phyloP scores from a whole-genome alignment of 2,888 invertebrate species.

The Meandrusa payeni region DNA sequence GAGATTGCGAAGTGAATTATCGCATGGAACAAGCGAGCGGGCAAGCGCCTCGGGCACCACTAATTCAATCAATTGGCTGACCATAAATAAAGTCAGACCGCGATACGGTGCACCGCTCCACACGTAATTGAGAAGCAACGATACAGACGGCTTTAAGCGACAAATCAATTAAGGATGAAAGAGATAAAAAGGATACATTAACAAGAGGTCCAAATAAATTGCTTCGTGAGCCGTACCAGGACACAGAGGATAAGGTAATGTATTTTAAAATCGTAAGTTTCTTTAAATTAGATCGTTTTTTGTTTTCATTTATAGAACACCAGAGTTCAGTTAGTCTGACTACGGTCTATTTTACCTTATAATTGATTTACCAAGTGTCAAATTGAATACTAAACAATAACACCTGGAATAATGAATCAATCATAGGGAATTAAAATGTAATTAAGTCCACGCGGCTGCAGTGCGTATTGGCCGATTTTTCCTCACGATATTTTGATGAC shows the following conservation, averaged over 20 bases:
- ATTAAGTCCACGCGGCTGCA: too few species aligned
- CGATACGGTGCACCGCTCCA: conserved; percentile 54
- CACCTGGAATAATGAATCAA: too few species aligned
- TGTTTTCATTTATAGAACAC: too few species aligned
- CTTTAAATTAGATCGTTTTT: neutral
- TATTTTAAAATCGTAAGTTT: conserved; percentile 6
- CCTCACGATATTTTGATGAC: too few species aligned
- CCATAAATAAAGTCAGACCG: conserved; percentile 73
- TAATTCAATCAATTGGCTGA: conserved; percentile 77
- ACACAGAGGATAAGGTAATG: conserved; percentile 2
- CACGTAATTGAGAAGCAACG: conserved; percentile 74
- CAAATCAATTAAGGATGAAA: conserved; percentile 71
- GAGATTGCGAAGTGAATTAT: conserved; percentile 60
- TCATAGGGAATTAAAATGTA: too few species aligned
- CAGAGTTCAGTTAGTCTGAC: too few species aligned
- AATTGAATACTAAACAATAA: too few species aligned
- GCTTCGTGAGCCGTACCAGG: conserved; percentile 32
- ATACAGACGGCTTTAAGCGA: conserved; percentile 63
- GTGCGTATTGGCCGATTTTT: too few species aligned
- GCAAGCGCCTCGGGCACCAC: conserved; percentile 68
- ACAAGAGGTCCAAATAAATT: conserved; percentile 56
- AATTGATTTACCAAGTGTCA: too few species aligned
- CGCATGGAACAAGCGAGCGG: conserved; percentile 51
- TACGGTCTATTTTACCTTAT: too few species aligned
- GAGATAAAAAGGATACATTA: conserved; percentile 71